Evolutionary conservation across 2,113 vertebrate genomes (phyloP), one percentile per base, ranked within the genome.

Genomic region (Coracopsis vasa): DNA sequence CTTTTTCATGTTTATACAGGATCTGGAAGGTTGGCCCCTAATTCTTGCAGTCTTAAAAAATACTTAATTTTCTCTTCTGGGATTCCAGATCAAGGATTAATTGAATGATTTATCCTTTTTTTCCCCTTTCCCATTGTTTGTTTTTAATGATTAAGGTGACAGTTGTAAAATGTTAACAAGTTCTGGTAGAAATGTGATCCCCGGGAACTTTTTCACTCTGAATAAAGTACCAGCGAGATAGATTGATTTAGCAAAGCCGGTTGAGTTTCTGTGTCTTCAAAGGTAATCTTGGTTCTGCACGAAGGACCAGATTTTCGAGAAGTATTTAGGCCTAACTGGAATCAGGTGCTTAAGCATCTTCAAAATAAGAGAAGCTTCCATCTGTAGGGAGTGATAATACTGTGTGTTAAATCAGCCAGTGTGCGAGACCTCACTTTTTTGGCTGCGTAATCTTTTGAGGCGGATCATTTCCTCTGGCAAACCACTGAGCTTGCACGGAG

Each of bases 131-230:
- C 64, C 60, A 70, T 74, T 91, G 89, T 94, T 96, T 95, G 56
- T 93, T 94, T 95, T 82, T 72, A 86, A 88, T 67, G 84, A 95
- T 95, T 80, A 96, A 94, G 89, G 79, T 80, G 92, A 94, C 94
- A 90, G 88, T 86, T 96, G 62, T 97, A 94, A 97, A 97, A 94
- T 78, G 91, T 89, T 96, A 96, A 97, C 95, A 94, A 94, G 92
- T 93, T 97, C 79, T 85, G 47, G 91, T 96, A 27, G 79, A 92
- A 96, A 93, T 4, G 33, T 4, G 51, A 88, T 95, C 84, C 88
- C 84, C 56, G 83, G 95, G 92, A 96, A 91, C 88, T 64, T 75
- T 91, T 94, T 54, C 23, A 10, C 2, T 0, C 74, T 71, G 90
- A 84, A 64, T 80, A 82, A 96, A 95, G 61, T 62, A 90, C 25